These are phyloP conservation scores for Leptinotarsa peninsularis DNA, from an alignment of 2,888 invertebrate genomes.

Conservation along the genomic window DNA sequence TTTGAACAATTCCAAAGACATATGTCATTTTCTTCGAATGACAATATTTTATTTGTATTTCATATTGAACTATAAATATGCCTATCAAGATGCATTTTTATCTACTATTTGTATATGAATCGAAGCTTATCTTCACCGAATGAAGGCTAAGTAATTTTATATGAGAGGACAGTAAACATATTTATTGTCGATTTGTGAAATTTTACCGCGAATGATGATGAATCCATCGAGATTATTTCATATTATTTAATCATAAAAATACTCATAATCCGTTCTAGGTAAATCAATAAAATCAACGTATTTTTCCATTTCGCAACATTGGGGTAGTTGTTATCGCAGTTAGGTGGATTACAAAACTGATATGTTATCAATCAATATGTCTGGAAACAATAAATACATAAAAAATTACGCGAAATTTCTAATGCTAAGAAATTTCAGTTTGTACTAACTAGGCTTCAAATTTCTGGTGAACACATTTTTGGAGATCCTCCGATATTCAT, in stretches of 20 bases:
- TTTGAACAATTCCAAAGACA: not conserved
- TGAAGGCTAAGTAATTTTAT: not conserved
- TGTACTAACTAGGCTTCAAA: no score
- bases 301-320: slow-evolving; percentile 6
- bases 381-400: not conserved
- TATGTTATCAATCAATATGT: slow-evolving; percentile 7
- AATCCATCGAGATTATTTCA: not conserved
- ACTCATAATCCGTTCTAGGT: slow-evolving; percentile 3
- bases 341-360: not conserved
- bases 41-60: no score
- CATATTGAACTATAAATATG: no score
- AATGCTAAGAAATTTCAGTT: no score
- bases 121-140: not conserved
- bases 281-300: not conserved
- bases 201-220: not conserved
- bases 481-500: no score
- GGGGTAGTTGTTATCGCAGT: not conserved
- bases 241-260: slow-evolving; percentile 2
- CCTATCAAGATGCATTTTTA: no score
- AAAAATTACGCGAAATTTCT: no score
- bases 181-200: not conserved
- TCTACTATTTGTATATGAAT: not conserved
- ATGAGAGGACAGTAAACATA: not conserved
- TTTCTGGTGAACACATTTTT: no score
- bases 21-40: not conserved